Evolutionary conservation across 2,888 invertebrate genomes (phyloP).

Genomic region (Portevinia maculata): DNA sequence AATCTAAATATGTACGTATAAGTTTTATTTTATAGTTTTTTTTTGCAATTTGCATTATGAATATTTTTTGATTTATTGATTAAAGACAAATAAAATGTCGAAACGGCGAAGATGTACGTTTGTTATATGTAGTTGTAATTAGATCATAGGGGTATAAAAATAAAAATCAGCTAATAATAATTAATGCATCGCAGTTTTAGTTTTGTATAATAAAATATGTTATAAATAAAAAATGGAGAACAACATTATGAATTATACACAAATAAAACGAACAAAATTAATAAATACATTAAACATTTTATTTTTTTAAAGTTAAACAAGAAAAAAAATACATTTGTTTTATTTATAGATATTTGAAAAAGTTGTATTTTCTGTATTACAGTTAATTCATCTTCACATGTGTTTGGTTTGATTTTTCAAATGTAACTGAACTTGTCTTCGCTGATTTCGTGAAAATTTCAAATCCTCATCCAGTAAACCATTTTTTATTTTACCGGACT

Average conservation of each 20-base stretch:
- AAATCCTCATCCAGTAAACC: no score
- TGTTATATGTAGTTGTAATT: conserved; percentile 58
- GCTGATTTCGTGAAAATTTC: no score
- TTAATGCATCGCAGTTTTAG: conserved; percentile 47
- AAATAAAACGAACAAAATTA: conserved; percentile 39
- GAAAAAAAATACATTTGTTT: conserved; percentile 16
- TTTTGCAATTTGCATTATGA: background rate
- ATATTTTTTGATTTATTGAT: conserved; percentile 30
- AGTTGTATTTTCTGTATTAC: background rate
- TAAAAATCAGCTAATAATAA: conserved; percentile 35
- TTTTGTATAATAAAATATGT: conserved; percentile 50
- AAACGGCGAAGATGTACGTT: conserved; percentile 33
- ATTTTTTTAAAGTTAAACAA: conserved; percentile 36
- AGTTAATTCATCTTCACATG: background rate
- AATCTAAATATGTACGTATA: background rate
- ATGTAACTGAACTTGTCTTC: no score
- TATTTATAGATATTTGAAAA: conserved; percentile 6
- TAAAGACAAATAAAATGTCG: conserved; percentile 47
- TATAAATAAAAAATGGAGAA: conserved; percentile 37
- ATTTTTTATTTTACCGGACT: no score
- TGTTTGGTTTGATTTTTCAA: background rate
- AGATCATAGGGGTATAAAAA: conserved; percentile 42
- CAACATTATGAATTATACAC: conserved; percentile 46
- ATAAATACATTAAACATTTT: conserved; percentile 40
- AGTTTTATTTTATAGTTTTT: background rate